A percentile compares a stretch with the other conserved stretches of the same genome.
Evolutionary conservation across 2,113 vertebrate species (phyloP).

Genomic region (Crypturellus undulatus): DNA sequence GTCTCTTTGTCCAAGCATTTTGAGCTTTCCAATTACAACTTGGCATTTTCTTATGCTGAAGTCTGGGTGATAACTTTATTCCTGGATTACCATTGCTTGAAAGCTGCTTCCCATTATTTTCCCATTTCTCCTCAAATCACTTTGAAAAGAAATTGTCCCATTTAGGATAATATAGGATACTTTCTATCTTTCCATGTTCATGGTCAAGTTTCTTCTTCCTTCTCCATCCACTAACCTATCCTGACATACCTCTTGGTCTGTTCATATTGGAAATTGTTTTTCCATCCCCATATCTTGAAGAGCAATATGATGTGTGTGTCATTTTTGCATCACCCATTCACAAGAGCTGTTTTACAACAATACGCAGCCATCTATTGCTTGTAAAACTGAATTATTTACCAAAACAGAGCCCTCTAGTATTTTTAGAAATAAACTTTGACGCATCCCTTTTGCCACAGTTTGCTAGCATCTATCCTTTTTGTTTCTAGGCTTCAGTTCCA

Average conservation of each 20-base stretch:
- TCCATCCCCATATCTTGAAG: not conserved
- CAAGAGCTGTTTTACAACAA: not conserved
- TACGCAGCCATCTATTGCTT: not conserved
- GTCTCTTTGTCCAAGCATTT: not conserved
- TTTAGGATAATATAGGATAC: accelerated
- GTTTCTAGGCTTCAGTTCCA: not conserved
- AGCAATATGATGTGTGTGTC: no score
- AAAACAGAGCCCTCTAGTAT: not conserved
- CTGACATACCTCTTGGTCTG: not conserved
- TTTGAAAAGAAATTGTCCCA: not conserved
- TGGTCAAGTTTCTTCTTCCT: not conserved
- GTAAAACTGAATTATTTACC: not conserved
- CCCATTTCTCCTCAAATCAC: not conserved
- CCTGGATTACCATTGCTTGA: not conserved
- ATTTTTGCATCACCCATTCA: not conserved
- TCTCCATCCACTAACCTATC: not conserved
- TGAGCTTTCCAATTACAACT: not conserved
- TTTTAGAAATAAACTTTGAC: not conserved
- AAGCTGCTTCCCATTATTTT: not conserved
- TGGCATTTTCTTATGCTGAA: not conserved
- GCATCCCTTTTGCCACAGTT: not conserved
- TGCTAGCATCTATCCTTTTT: not conserved
- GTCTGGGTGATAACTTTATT: not conserved
- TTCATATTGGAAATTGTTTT: not conserved
- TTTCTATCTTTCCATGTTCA: not conserved